Conservation (phyloP, 2,797 vertebrate genomes). For the Ambastaia sidthimunki region DNA sequence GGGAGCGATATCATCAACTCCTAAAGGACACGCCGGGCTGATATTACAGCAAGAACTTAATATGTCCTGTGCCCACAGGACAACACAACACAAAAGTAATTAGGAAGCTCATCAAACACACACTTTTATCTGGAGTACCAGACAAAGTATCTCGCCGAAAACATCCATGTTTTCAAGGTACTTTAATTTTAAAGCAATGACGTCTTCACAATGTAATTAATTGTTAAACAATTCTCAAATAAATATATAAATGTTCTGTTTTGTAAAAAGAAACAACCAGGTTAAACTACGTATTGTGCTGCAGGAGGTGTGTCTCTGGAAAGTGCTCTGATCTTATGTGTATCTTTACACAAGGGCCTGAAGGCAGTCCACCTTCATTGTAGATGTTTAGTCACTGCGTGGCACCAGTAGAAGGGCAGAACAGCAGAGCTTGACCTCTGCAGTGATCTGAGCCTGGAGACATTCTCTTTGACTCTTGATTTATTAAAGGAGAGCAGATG, state of each 20-base stretch:
- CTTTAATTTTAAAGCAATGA: too few species aligned
- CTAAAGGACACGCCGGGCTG: too few species aligned
- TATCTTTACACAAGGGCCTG: too few species aligned
- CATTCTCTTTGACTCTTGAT: constrained; percentile 52
- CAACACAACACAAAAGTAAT: constrained; percentile 25
- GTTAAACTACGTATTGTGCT: too few species aligned
- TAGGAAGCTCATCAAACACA: constrained; percentile 21
- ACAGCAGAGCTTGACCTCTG: constrained; percentile 14
- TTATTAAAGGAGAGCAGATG: constrained; percentile 56
- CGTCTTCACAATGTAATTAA: too few species aligned
- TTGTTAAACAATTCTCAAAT: too few species aligned
- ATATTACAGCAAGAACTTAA: constrained; percentile 22
- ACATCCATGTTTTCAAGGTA: neutral
- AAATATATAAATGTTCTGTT: too few species aligned
- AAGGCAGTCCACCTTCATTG: neutral
- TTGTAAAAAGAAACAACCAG: too few species aligned
- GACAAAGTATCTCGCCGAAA: neutral
- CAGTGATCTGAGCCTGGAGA: constrained; percentile 42
- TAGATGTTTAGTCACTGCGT: neutral
- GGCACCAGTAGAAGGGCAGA: neutral
- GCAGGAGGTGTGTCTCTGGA: too few species aligned
- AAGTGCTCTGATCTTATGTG: neutral
- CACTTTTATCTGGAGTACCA: too few species aligned
- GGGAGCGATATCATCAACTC: constrained; percentile 22
- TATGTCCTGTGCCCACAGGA: constrained; percentile 1